These are phyloP conservation scores for Parnassius mnemosyne DNA, from an alignment of 2,888 invertebrate genomes.

Conservation along the genomic window DNA sequence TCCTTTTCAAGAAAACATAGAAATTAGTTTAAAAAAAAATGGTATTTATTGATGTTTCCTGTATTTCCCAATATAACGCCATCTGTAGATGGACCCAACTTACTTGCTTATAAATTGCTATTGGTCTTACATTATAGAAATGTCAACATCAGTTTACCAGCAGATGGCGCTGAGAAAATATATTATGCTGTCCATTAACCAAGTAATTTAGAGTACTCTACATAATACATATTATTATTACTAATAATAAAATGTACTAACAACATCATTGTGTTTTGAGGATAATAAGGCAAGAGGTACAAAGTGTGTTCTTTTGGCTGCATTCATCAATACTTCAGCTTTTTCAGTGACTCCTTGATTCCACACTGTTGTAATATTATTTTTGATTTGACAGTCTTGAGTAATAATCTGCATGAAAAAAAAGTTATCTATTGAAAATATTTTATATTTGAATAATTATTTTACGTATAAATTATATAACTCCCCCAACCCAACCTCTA, in stretches of 20 bases:
- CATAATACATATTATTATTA: neutral
- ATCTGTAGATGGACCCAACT: too few relatives aligned
- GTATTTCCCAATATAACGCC: too few relatives aligned
- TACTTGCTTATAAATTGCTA: too few relatives aligned
- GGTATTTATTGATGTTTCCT: too few relatives aligned
- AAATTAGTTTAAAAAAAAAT: too few relatives aligned
- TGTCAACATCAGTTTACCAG: too few relatives aligned
- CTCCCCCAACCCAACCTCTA: too few relatives aligned
- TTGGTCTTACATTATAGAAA: too few relatives aligned
- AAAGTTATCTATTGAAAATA: neutral
- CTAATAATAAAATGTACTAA: conserved; percentile 36
- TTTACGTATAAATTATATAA: neutral
- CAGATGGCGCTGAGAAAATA: too few relatives aligned
- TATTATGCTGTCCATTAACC: neutral
- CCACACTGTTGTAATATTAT: conserved; percentile 40
- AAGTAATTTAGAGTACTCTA: too few relatives aligned
- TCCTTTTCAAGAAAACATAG: too few relatives aligned
- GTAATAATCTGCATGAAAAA: conserved; percentile 35
- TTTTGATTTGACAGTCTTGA: conserved; percentile 44
- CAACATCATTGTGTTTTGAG: conserved; percentile 52
- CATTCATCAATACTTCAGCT: conserved; percentile 40
- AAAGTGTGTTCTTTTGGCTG: conserved; percentile 40
- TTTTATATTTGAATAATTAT: neutral
- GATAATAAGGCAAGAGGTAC: conserved; percentile 48
- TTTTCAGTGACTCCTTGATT: conserved; percentile 43